phyloP scores from a whole-genome alignment of 2,888 invertebrate genomes.

The Ophion costatus region DNA sequence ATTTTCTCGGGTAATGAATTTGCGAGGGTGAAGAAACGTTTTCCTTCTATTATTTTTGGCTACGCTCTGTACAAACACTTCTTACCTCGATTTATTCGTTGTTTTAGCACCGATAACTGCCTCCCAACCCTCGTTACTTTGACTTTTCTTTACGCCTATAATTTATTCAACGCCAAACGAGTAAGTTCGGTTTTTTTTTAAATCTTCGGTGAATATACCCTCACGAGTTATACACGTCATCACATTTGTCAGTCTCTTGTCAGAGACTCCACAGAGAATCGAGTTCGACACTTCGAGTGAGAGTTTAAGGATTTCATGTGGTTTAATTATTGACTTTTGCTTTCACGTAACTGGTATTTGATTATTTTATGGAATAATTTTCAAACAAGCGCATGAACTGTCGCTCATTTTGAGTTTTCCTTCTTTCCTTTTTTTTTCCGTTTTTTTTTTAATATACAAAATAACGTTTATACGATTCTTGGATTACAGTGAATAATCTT shows the following conservation, averaged over 20 bases:
- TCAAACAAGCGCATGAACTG: constrained; percentile 75
- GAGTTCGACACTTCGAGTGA: constrained; percentile 24
- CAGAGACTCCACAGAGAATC: constrained; percentile 3
- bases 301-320: constrained; percentile 14
- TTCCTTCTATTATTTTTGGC: constrained; percentile 22
- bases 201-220: constrained; percentile 26
- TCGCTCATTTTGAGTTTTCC: constrained; percentile 67
- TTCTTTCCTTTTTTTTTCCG: no score
- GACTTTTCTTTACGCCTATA: background rate
- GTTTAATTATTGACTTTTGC: constrained; percentile 45
- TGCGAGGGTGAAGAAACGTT: background rate
- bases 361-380: constrained; percentile 50
- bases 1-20: constrained; percentile 21
- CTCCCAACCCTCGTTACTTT: constrained; percentile 37
- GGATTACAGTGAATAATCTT: constrained; percentile 66
- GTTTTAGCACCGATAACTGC: constrained; percentile 26
- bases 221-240: background rate
- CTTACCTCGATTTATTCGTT: constrained; percentile 6
- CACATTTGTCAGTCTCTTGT: constrained; percentile 19
- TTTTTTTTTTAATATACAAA: constrained; percentile 69
- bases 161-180: constrained; percentile 31
- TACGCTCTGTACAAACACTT: constrained; percentile 5
- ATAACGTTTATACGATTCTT: constrained; percentile 63
- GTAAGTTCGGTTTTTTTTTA: constrained; percentile 38
- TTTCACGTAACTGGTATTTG: constrained; percentile 48